Base-by-base conservation (phyloP, 2,888 invertebrate species). In the Linhomoeus sp. region DNA sequence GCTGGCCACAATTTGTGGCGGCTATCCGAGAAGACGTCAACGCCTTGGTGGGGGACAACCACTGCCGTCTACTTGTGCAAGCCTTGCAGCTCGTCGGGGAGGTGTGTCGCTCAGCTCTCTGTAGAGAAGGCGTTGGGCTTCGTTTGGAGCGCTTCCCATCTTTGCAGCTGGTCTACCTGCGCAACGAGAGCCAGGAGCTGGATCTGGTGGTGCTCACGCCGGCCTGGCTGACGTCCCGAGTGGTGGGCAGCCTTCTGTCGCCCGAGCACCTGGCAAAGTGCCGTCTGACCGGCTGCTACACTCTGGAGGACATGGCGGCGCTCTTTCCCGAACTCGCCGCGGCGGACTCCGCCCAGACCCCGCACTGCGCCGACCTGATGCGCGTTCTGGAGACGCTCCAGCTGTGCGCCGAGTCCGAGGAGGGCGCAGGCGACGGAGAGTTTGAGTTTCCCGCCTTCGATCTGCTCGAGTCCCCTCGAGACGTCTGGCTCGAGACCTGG, bases 401-500 rank as follows among this genome's bases (percentile, higher is more conserved):
- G 60, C 65, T 80, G 43, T 79, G 79, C 59, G 74, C 77, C 48
- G 66, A 76, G 72, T 77, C 77, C 63, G 77, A 78, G 56, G 74
- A 15, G 42, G 51, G 75, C 29, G 29, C 7, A 33, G 77, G 75
- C 2, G 79, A 79, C 57, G 67, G 76, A 17, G 78, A 79, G 57
- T 80, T 77, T 62, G 80, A 81, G 66, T 79, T 81, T 60, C 79
- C 80, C 0, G 76, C 77, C 56, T 76, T 78, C 60, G 69, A 69
- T 51, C 47, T 56, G 43, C 51, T 53, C 36, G 54, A 55, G 20
- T 53, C 61, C 15, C 64, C 63, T 20, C 49, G 52, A 19, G 54
- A 58, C 41, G 50, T 53, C 15, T 60, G 58, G 60, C 36, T 37
- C 48, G 51, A 58, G 38, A 29, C 29, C 29, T 29, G 29, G 29